These are phyloP conservation scores for Xestia c-nigrum DNA, from an alignment of 2,888 invertebrate species.

Conservation along the genomic window DNA sequence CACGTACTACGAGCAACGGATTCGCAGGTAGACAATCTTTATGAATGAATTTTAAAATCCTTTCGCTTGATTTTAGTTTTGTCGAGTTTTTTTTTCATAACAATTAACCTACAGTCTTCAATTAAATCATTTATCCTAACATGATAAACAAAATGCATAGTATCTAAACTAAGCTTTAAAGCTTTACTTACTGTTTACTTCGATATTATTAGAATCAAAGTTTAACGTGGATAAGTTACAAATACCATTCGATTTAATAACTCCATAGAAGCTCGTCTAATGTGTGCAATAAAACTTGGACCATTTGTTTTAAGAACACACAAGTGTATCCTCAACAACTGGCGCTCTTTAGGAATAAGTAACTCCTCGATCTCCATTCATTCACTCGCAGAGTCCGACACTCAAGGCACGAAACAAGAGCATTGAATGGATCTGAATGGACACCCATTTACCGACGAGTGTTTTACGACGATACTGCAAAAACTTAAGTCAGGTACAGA, in stretches of 20 bases:
- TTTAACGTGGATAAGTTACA: background rate
- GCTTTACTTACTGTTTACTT: background rate
- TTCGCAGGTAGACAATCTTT: constrained; percentile 80
- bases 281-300: constrained; percentile 63
- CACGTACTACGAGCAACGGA: constrained; percentile 74
- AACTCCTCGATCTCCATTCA: constrained; percentile 65
- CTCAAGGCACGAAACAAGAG: constrained; percentile 72
- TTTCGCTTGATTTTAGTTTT: constrained; percentile 50
- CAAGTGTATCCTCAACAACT: constrained; percentile 70
- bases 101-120: background rate
- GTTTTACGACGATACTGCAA: constrained; percentile 83
- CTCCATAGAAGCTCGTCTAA: constrained; percentile 32
- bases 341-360: constrained; percentile 68
- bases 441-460: constrained; percentile 83
- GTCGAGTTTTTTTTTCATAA: background rate
- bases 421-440: constrained; percentile 74
- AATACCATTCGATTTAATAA: background rate
- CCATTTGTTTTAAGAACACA: constrained; percentile 69
- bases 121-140: background rate
- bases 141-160: background rate
- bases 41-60: constrained; percentile 76
- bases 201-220: background rate
- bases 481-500: constrained; percentile 82
- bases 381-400: constrained; percentile 64
- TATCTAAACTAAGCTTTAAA: background rate